These are phyloP conservation scores for Illadopsis cleaveri DNA, from an alignment of 2,113 vertebrate species.

Conservation along the genomic window DNA sequence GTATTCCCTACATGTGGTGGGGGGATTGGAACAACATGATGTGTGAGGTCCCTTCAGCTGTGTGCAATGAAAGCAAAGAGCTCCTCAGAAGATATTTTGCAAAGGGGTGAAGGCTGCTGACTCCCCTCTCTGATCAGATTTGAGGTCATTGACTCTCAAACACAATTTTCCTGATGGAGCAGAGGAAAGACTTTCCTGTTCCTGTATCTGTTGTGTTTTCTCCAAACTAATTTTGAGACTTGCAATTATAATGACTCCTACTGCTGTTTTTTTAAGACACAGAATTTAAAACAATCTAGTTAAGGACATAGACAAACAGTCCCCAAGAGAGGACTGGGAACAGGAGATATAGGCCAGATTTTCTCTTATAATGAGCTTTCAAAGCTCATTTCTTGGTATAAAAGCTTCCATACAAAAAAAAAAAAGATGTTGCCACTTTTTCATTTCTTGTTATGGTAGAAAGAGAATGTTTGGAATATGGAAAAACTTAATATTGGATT, in stretches of 20 bases:
- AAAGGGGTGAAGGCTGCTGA: neutral
- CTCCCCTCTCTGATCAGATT: neutral
- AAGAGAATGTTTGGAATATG: neutral
- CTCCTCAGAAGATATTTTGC: neutral
- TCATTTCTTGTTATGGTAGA: neutral
- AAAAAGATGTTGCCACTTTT: neutral
- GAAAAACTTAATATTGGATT: neutral
- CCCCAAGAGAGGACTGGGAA: neutral
- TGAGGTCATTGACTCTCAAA: neutral
- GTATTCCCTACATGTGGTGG: neutral
- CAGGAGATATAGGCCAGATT: neutral
- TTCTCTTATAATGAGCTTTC: neutral
- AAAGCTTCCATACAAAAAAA: neutral
- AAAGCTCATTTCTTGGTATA: neutral
- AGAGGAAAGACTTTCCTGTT: neutral
- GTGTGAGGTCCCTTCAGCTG: neutral
- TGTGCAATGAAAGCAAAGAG: neutral
- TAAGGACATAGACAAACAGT: neutral
- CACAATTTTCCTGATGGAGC: neutral
- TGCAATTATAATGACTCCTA: neutral
- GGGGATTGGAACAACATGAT: neutral
- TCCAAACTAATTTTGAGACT: neutral
- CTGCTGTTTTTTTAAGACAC: neutral
- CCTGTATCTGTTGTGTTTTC: neutral
- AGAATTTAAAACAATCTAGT: neutral